phyloP scores from a whole-genome alignment of 1,140 invertebrate genomes.

The Anastrepha obliqua region DNA sequence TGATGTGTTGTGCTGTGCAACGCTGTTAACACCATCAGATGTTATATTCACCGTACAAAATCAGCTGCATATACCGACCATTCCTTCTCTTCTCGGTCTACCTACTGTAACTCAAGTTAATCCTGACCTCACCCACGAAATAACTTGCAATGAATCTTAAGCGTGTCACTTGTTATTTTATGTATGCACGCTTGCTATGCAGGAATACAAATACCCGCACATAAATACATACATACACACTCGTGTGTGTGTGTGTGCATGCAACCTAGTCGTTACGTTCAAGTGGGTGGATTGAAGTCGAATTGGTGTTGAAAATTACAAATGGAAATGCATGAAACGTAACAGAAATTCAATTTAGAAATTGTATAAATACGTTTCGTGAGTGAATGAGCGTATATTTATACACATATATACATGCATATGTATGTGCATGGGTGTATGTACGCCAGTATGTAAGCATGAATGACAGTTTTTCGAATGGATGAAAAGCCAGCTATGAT shows the following conservation, averaged over 20 bases:
- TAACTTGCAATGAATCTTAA: slow-evolving; percentile 38
- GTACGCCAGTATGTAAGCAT: neutral
- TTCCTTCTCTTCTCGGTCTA: neutral
- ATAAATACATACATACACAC: neutral
- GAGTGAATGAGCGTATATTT: too few species aligned
- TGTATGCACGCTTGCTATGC: too few species aligned
- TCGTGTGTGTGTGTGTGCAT: neutral
- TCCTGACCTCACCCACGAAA: slow-evolving; percentile 47
- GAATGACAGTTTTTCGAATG: neutral
- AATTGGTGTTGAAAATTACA: neutral
- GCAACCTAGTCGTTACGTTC: too few species aligned
- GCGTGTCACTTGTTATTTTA: neutral
- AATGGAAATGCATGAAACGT: slow-evolving; percentile 25
- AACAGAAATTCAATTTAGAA: slow-evolving; percentile 40
- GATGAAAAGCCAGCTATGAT: slow-evolving; percentile 18
- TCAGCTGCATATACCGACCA: neutral
- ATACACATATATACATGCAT: too few species aligned
- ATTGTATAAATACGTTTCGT: neutral
- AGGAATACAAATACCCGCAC: neutral
- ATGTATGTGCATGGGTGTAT: neutral
- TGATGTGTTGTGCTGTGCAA: neutral
- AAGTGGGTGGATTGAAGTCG: slow-evolving; percentile 3
- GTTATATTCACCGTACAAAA: neutral
- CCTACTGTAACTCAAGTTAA: slow-evolving; percentile 13
- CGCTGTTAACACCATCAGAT: slow-evolving; percentile 3